Evolutionary conservation across 2,888 invertebrate species (phyloP).

Genomic region (Tenthredo notha): DNA sequence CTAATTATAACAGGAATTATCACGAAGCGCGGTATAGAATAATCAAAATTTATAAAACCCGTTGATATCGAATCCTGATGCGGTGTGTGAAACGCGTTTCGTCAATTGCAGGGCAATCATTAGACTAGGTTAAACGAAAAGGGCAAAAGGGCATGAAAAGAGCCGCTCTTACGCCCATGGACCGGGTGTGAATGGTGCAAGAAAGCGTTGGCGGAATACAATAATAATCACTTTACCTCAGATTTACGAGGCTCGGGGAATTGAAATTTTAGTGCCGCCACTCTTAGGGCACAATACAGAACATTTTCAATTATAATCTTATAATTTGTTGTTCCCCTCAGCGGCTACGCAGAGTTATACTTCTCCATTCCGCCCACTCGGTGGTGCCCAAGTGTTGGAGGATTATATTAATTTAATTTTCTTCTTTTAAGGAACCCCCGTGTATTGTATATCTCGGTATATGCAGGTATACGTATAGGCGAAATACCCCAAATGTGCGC

Average conservation of each 20-base stretch:
- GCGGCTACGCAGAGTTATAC: slow-evolving; percentile 10
- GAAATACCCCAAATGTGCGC: background rate
- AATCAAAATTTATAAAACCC: background rate
- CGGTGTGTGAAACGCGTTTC: background rate
- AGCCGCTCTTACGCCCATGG: slow-evolving; percentile 65
- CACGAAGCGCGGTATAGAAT: background rate
- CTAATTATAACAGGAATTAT: background rate
- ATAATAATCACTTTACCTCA: slow-evolving; percentile 77
- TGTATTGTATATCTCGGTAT: background rate
- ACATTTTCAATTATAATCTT: slow-evolving; percentile 76
- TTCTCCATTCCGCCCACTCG: slow-evolving; percentile 28
- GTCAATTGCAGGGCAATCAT: background rate
- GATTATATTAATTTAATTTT: slow-evolving; percentile 76
- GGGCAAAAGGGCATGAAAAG: slow-evolving; percentile 12
- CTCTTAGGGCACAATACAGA: slow-evolving; percentile 63
- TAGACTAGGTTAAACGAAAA: background rate
- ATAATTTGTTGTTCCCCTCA: slow-evolving; percentile 73
- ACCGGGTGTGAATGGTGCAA: slow-evolving; percentile 72
- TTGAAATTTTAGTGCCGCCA: slow-evolving; percentile 75
- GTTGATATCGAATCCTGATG: background rate
- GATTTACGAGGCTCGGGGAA: slow-evolving; percentile 76
- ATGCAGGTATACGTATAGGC: background rate
- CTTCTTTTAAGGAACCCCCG: slow-evolving; percentile 60
- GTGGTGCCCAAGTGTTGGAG: slow-evolving; percentile 55
- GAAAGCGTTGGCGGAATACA: slow-evolving; percentile 75